Evolutionary conservation across 2,888 invertebrate species (phyloP).

Genomic region (Salpingus planirostris): DNA sequence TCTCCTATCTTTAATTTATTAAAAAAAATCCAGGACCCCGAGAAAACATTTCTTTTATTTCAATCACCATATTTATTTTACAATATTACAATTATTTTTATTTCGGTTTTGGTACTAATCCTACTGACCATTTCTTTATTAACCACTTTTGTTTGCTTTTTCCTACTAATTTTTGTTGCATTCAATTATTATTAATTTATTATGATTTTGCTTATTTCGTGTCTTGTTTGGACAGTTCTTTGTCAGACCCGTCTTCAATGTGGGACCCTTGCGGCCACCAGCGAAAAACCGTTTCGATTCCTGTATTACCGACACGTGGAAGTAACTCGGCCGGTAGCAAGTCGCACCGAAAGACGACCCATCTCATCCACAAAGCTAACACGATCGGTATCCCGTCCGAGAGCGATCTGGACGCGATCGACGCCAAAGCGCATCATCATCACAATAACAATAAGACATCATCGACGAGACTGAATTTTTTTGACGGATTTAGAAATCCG

Average conservation of each 20-base stretch:
- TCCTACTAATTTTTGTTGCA: constrained; percentile 3
- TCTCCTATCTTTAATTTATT: no score
- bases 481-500: constrained; percentile 55
- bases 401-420: constrained; percentile 39
- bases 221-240: constrained; percentile 27
- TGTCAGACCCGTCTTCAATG: constrained; percentile 27
- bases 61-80: constrained; percentile 11
- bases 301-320: constrained; percentile 21
- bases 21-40: no score
- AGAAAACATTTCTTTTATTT: constrained; percentile 8
- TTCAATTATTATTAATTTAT: constrained; percentile 15
- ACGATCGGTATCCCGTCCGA: constrained; percentile 52
- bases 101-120: constrained; percentile 4
- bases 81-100: constrained; percentile 6
- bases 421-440: constrained; percentile 44
- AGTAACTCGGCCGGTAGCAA: constrained; percentile 13
- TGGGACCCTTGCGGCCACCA: constrained; percentile 42
- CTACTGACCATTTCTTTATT: constrained; percentile 4
- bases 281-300: constrained; percentile 41
- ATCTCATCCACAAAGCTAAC: constrained; percentile 43
- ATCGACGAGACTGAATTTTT: constrained; percentile 38
- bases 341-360: constrained; percentile 28
- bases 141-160: neutral
- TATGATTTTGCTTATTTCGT: constrained; percentile 18
- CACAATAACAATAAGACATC: no score